phyloP scores from a whole-genome alignment of 2,888 invertebrate genomes.

The Macaria notata region DNA sequence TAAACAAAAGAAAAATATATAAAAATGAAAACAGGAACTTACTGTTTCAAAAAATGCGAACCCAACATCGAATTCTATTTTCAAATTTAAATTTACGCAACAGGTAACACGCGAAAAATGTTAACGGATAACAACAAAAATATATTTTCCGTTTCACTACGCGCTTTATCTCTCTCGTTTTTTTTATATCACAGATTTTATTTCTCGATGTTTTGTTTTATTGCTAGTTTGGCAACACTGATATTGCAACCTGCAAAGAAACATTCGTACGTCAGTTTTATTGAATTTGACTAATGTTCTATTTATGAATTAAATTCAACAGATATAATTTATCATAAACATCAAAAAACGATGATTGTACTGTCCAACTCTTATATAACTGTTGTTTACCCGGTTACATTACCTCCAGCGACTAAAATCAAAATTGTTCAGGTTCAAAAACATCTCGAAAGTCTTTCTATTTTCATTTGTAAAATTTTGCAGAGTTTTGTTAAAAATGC shows the following conservation, averaged over 20 bases:
- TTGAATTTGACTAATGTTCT: too few relatives aligned
- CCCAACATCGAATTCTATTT: conserved; percentile 72
- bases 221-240: conserved; percentile 37
- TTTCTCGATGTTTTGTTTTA: conserved; percentile 54
- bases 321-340: not conserved
- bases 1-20: too few relatives aligned
- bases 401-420: too few relatives aligned
- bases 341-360: conserved; percentile 8
- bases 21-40: conserved; percentile 43
- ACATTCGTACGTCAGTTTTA: conserved; percentile 6
- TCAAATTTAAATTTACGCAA: conserved; percentile 53
- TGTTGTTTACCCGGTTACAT: too few relatives aligned
- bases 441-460: too few relatives aligned
- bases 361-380: conserved; percentile 21
- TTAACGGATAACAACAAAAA: conserved; percentile 41
- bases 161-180: conserved; percentile 50
- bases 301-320: too few relatives aligned
- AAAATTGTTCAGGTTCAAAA: too few relatives aligned
- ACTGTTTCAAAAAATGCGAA: conserved; percentile 65
- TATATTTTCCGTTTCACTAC: conserved; percentile 32
- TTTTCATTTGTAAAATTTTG: not conserved
- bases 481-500: not conserved
- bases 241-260: conserved; percentile 50
- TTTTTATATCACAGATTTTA: conserved; percentile 60
- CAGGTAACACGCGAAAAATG: conserved; percentile 64